A percentile compares a stretch with the other conserved stretches of the same genome.
Evolutionary conservation across 2,113 vertebrate species (phyloP).

Genomic region (Cepphus grylle): DNA sequence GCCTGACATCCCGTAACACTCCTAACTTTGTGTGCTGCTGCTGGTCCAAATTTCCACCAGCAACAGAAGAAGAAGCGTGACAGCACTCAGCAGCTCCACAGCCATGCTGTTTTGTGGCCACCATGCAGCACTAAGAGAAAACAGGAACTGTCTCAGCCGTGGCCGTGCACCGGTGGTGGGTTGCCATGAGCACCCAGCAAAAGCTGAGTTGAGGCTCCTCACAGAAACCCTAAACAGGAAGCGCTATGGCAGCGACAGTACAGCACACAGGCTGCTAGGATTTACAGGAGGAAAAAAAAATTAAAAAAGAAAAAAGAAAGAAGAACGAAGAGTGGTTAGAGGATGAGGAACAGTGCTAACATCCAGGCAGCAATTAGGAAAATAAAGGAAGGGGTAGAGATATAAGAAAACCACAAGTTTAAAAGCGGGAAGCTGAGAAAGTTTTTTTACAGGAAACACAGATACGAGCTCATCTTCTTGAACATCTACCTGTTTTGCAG

Average conservation of each 20-base stretch:
- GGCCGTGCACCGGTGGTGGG: accelerated
- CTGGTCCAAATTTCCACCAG: too few relatives aligned
- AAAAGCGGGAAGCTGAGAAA: background rate
- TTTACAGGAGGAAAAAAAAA: accelerated
- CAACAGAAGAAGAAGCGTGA: accelerated
- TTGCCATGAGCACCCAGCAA: background rate
- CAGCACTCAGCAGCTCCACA: accelerated
- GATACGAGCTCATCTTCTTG: background rate
- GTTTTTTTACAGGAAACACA: background rate
- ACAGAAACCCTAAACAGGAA: background rate
- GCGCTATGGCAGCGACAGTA: accelerated
- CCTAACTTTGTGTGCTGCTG: background rate
- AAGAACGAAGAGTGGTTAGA: accelerated
- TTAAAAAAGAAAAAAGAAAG: too few relatives aligned
- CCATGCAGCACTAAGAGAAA: background rate
- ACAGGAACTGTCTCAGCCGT: background rate
- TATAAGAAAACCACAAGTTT: background rate
- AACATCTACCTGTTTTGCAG: background rate
- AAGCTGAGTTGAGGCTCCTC: background rate
- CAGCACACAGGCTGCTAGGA: accelerated
- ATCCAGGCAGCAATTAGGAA: background rate
- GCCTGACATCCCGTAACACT: background rate
- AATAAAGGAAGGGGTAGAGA: background rate
- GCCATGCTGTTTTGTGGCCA: background rate
- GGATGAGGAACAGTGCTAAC: background rate